Conservation (phyloP, 1,140 invertebrate species). For the Panagrolaimus sp. region DNA sequence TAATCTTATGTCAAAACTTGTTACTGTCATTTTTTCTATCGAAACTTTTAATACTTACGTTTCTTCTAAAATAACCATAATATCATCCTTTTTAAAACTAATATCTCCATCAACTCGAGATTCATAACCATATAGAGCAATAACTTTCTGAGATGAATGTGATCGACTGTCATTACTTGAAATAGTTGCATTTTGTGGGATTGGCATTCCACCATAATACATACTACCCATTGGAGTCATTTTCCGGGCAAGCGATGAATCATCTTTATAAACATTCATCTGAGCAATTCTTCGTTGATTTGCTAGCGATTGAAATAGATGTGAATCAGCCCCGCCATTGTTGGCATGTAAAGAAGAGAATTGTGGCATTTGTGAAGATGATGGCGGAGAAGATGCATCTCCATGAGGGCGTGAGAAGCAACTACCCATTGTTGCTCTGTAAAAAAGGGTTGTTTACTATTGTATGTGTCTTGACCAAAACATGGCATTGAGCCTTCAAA, state of each 20-base stretch:
- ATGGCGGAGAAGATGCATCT: not conserved
- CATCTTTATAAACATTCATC: constrained; percentile 23
- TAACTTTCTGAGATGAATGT: constrained; percentile 29
- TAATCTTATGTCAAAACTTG: no score
- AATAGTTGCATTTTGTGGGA: not conserved
- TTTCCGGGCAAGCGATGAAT: constrained; percentile 18
- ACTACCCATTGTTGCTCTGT: not conserved
- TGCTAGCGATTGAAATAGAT: not conserved
- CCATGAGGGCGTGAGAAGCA: constrained; percentile 6
- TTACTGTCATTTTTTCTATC: no score
- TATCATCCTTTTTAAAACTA: constrained; percentile 63
- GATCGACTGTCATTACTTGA: not conserved
- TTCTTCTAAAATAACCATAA: constrained; percentile 63
- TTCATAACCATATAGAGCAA: constrained; percentile 46
- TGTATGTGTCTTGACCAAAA: no score
- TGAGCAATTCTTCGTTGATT: constrained; percentile 15
- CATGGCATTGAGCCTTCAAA: no score
- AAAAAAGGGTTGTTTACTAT: no score
- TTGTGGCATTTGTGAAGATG: not conserved
- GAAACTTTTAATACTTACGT: constrained; percentile 71
- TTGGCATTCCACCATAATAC: not conserved
- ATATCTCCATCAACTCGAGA: constrained; percentile 42
- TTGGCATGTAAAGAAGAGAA: no score
- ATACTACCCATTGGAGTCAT: not conserved
- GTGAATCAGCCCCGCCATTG: not conserved